These are phyloP conservation scores for Neomicropteryx cornuta DNA, from an alignment of 1,140 invertebrate genomes.

Conservation along the genomic window DNA sequence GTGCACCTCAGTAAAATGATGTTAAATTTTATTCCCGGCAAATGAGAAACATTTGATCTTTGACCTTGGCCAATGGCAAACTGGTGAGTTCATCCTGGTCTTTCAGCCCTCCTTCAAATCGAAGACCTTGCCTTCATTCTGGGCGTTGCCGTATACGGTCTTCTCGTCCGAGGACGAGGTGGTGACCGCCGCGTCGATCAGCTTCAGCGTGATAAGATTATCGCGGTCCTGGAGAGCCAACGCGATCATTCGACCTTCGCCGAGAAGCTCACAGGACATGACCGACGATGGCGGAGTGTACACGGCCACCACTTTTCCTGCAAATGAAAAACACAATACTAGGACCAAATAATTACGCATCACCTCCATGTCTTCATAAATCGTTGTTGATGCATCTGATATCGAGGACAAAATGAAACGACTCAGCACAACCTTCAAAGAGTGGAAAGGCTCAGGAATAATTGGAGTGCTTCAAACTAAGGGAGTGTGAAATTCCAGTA, in stretches of 20 bases:
- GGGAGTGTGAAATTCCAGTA: not conserved
- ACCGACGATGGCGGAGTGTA: constrained; percentile 65
- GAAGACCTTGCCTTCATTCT: constrained; percentile 37
- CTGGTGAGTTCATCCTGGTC: too few relatives aligned
- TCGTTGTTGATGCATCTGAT: not conserved
- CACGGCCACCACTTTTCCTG: constrained; percentile 64
- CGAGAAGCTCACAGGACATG: constrained; percentile 62
- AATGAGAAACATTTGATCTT: too few relatives aligned
- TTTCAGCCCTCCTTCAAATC: constrained; percentile 33
- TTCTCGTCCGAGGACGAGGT: constrained; percentile 24
- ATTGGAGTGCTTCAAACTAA: not conserved
- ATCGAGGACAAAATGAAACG: constrained; percentile 8
- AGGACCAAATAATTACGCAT: not conserved
- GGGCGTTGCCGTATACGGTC: constrained; percentile 33
- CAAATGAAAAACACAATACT: constrained; percentile 8
- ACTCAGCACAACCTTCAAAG: not conserved
- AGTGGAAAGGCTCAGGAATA: not conserved
- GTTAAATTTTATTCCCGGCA: too few relatives aligned
- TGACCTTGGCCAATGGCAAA: too few relatives aligned
- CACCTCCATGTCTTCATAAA: not conserved
- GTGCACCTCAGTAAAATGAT: too few relatives aligned
- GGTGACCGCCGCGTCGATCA: constrained; percentile 21
- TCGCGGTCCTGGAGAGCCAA: constrained; percentile 51
- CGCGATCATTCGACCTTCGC: constrained; percentile 58
- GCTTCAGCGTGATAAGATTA: constrained; percentile 50